Evolutionary conservation across 1,140 invertebrate species (phyloP).

Genomic region (Holotrichia oblita): DNA sequence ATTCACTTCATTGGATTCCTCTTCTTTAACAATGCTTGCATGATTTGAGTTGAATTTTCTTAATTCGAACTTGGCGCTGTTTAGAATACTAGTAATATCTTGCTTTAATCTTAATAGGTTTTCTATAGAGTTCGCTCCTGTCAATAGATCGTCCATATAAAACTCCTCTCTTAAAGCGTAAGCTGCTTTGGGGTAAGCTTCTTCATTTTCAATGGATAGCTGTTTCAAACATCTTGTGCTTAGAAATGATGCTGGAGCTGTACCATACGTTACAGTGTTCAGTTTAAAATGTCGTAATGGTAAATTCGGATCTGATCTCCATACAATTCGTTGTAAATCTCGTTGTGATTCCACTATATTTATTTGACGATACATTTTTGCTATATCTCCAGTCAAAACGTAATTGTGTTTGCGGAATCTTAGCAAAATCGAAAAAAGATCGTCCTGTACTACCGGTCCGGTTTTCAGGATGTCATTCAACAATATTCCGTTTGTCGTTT

Average conservation of each 20-base stretch:
- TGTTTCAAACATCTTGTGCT: constrained; percentile 43
- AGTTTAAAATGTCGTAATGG: constrained; percentile 40
- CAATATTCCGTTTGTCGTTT: constrained; percentile 49
- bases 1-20: neutral
- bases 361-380: constrained; percentile 53
- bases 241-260: constrained; percentile 43
- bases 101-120: constrained; percentile 44
- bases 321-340: constrained; percentile 38
- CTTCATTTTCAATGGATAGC: constrained; percentile 45
- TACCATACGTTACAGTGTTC: constrained; percentile 44
- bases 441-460: constrained; percentile 58
- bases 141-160: constrained; percentile 59
- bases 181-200: constrained; percentile 49
- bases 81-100: constrained; percentile 36
- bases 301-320: constrained; percentile 45
- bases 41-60: constrained; percentile 60
- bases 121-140: constrained; percentile 52
- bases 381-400: constrained; percentile 55
- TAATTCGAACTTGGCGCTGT: constrained; percentile 55
- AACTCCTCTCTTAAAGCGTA: constrained; percentile 49
- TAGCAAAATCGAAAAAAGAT: constrained; percentile 58
- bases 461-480: constrained; percentile 53
- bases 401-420: constrained; percentile 52
- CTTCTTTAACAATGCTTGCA: neutral
- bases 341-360: constrained; percentile 14